These are phyloP conservation scores for Colossoma macropomum DNA, from an alignment of 2,113 vertebrate genomes.

Conservation along the genomic window DNA sequence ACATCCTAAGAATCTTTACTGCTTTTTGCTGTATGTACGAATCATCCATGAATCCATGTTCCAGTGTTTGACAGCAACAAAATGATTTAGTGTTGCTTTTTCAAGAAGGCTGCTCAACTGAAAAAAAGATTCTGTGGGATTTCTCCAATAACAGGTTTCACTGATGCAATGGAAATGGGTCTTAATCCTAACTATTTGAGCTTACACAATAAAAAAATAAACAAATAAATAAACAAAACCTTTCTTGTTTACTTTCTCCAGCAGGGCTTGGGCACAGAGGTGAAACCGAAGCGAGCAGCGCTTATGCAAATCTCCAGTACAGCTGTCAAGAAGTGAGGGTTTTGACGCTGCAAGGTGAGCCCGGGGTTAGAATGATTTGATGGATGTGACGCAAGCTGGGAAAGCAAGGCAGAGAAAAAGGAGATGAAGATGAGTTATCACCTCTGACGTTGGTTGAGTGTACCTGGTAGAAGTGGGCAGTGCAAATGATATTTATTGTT, in stretches of 20 bases:
- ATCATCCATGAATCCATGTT: too few relatives aligned
- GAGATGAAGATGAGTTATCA: neutral
- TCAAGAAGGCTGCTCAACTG: too few relatives aligned
- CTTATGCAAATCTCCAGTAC: neutral
- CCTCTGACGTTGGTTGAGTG: neutral
- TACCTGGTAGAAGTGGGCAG: neutral
- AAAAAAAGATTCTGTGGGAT: too few relatives aligned
- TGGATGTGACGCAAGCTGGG: neutral
- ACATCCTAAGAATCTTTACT: too few relatives aligned
- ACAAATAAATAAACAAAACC: neutral
- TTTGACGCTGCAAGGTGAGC: neutral
- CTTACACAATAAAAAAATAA: neutral
- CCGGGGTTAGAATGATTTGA: neutral
- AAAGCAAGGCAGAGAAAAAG: neutral
- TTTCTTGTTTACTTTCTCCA: neutral
- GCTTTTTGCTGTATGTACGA: too few relatives aligned
- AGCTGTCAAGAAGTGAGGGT: neutral
- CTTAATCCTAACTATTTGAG: conserved; percentile 5
- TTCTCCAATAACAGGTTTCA: neutral
- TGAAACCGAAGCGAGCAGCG: neutral
- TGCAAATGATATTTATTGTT: too few relatives aligned
- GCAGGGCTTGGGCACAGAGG: neutral
- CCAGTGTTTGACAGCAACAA: too few relatives aligned
- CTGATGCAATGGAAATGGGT: conserved; percentile 38
- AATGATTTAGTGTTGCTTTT: too few relatives aligned